A percentile compares a stretch with the other conserved stretches of the same genome.
Evolutionary conservation across 2,888 invertebrate species (phyloP).

Genomic region (Brachypterus glaber): DNA sequence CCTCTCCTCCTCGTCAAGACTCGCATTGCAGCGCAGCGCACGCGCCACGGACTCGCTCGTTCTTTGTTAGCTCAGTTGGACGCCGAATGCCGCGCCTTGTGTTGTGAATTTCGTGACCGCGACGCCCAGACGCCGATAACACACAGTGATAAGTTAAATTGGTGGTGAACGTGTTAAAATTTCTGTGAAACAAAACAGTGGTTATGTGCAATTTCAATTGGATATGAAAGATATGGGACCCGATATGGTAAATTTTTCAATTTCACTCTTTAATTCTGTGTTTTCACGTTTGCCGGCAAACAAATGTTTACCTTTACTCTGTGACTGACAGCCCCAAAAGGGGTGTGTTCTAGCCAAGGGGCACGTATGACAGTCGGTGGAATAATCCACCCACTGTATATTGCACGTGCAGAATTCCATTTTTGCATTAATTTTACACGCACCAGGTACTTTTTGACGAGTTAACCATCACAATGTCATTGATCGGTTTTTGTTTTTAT

Average conservation of each 20-base stretch:
- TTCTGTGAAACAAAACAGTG: constrained; percentile 17
- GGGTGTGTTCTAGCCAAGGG: constrained; percentile 13
- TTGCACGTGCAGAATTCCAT: too few species aligned
- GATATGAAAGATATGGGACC: constrained; percentile 75
- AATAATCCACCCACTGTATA: neutral
- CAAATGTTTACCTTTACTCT: constrained; percentile 19
- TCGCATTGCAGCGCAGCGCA: constrained; percentile 32
- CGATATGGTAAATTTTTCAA: constrained; percentile 57
- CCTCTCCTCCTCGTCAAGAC: constrained; percentile 10
- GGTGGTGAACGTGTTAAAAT: neutral
- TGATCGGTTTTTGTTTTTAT: constrained; percentile 10
- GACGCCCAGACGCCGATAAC: neutral
- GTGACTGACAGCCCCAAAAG: constrained; percentile 4
- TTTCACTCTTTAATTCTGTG: too few species aligned
- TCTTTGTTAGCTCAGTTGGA: constrained; percentile 34
- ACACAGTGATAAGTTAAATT: neutral
- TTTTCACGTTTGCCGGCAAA: too few species aligned
- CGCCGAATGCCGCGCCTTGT: constrained; percentile 33
- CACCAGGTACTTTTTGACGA: too few species aligned
- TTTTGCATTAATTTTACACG: too few species aligned
- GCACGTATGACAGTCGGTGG: neutral
- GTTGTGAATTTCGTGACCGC: constrained; percentile 20
- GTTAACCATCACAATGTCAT: neutral
- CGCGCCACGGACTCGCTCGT: constrained; percentile 27
- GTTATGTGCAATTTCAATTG: constrained; percentile 26